These are phyloP conservation scores for Glaucopsyche alexis DNA, from an alignment of 2,888 invertebrate species.

Conservation along the genomic window DNA sequence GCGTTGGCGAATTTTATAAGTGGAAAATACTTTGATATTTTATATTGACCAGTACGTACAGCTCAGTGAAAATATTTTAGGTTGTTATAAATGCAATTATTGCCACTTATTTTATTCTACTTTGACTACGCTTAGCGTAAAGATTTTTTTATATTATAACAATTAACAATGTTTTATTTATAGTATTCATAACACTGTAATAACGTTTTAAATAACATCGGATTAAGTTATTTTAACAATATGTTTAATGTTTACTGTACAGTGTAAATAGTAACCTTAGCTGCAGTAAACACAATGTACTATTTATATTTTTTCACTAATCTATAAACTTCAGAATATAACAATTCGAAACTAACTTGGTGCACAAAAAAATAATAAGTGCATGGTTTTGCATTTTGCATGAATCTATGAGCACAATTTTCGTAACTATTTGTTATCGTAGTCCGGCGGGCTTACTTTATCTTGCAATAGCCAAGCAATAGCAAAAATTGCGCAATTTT, in stretches of 20 bases:
- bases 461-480: no score
- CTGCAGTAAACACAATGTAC: background rate
- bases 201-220: background rate
- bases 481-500: no score
- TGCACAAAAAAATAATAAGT: background rate
- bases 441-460: no score
- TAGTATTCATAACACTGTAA: no score
- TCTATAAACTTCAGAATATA: background rate
- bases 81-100: slow-evolving; percentile 3
- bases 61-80: background rate
- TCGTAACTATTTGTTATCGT: no score
- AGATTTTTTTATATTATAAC: background rate
- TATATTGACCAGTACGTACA: background rate
- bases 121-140: slow-evolving; percentile 20
- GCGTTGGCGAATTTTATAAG: background rate
- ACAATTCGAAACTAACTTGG: background rate
- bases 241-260: background rate
- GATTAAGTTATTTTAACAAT: background rate
- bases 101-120: slow-evolving; percentile 6
- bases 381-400: background rate
- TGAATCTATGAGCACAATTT: background rate
- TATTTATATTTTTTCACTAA: slow-evolving; percentile 8
- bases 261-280: slow-evolving; percentile 3
- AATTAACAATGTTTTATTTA: background rate
- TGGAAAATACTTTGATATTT: background rate